phyloP scores from a whole-genome alignment of 2,113 vertebrate species.

The Crotalus viridis region DNA sequence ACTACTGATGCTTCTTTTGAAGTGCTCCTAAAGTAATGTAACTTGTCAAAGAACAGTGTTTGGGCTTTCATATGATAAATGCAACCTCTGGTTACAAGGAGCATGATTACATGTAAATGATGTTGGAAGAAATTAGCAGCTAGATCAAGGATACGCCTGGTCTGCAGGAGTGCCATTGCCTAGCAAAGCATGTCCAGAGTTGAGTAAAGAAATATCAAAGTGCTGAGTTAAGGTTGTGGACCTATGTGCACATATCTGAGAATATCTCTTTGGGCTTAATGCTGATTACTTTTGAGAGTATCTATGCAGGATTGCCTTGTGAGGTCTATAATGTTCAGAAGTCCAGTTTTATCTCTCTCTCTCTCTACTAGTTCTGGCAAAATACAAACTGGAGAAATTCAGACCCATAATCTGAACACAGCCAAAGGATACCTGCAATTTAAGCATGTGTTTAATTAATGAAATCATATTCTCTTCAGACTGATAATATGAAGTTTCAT shows the following conservation, averaged over 20 bases:
- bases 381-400: not conserved
- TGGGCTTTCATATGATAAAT: not conserved
- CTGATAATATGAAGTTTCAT: not conserved
- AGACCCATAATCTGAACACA: not conserved
- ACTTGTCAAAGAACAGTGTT: constrained; percentile 59
- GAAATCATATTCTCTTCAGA: not conserved
- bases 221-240: not conserved
- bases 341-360: not conserved
- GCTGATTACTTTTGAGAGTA: not conserved
- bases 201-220: no score
- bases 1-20: constrained; percentile 71
- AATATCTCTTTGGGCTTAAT: not conserved
- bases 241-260: not conserved
- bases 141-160: not conserved
- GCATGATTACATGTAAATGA: not conserved
- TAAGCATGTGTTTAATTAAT: not conserved
- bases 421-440: not conserved
- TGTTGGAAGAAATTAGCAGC: not conserved
- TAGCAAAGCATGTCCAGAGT: not conserved
- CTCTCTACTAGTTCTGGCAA: not conserved
- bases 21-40: constrained; percentile 61
- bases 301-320: not conserved
- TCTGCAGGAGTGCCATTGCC: fast-evolving
- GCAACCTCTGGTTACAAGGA: not conserved
- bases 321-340: not conserved